Evolutionary conservation across 2,113 vertebrate genomes (phyloP).

Genomic region (Atlantisia rogersi): DNA sequence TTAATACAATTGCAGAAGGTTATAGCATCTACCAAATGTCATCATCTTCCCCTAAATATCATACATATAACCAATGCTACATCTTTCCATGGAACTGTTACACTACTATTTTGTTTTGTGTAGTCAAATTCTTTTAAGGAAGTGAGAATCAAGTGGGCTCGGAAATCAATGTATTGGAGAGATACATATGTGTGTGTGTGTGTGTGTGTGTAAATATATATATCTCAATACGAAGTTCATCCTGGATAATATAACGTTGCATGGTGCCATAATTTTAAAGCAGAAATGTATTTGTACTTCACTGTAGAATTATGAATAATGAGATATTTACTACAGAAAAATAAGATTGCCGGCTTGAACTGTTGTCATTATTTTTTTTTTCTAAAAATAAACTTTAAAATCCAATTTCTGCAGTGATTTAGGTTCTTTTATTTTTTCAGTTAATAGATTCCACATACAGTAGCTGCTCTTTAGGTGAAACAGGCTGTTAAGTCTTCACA

Average conservation of each 20-base stretch:
- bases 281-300: not conserved
- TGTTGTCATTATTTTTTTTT: not conserved
- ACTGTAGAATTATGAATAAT: not conserved
- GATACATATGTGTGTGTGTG: not conserved
- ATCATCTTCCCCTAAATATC: not conserved
- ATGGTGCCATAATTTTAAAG: not conserved
- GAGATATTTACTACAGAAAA: not conserved
- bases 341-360: not conserved
- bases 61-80: not conserved
- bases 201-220: too few species aligned
- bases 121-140: not conserved
- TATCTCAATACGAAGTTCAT: not conserved
- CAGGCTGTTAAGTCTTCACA: not conserved
- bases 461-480: not conserved
- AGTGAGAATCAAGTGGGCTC: not conserved
- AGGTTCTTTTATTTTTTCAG: not conserved
- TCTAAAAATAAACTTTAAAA: not conserved
- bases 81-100: not conserved
- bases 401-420: not conserved
- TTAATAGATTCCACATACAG: not conserved
- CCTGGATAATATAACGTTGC: not conserved
- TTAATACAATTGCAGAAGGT: not conserved
- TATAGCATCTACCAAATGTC: not conserved
- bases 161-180: not conserved
- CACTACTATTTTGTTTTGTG: not conserved